These are phyloP conservation scores for Pachyseris speciosa DNA, from an alignment of 64 coral and sea anemone species.

Conservation along the genomic window DNA sequence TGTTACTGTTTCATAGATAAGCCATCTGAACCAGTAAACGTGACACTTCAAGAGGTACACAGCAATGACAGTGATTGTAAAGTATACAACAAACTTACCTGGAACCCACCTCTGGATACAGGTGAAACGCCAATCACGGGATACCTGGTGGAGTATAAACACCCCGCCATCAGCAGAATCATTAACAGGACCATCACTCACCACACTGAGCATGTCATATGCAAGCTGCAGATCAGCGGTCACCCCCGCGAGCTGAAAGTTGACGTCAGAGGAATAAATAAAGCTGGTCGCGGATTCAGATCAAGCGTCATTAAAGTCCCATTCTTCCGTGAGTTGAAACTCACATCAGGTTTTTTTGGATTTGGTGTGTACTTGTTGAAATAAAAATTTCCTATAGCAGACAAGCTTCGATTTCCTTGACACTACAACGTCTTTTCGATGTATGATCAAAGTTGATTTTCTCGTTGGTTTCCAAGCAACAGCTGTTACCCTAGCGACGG, in stretches of 20 bases:
- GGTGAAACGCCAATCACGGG: neutral
- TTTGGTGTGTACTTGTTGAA: too few relatives aligned
- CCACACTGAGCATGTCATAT: neutral
- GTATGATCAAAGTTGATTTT: too few relatives aligned
- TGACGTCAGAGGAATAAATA: conserved; percentile 14
- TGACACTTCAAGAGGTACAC: neutral
- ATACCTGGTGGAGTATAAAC: conserved; percentile 20
- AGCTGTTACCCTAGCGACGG: too few relatives aligned
- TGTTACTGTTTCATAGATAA: neutral
- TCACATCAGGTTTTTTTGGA: too few relatives aligned
- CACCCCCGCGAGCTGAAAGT: neutral
- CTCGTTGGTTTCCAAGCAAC: too few relatives aligned
- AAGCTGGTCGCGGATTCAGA: conserved; percentile 9
- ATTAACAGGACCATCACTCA: neutral
- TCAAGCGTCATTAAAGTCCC: neutral
- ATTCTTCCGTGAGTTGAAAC: conserved; percentile 42
- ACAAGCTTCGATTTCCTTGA: too few relatives aligned
- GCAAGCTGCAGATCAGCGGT: conserved; percentile 9
- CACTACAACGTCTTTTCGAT: too few relatives aligned
- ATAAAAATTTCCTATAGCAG: too few relatives aligned
- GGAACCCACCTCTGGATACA: neutral
- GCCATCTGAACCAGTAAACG: neutral
- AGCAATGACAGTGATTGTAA: neutral
- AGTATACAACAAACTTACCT: neutral
- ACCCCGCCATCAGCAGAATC: neutral